Evolutionary conservation across 2,888 invertebrate species (phyloP), one percentile per base, ranked within the genome.

Genomic region (Deladenus siricidicola): DNA sequence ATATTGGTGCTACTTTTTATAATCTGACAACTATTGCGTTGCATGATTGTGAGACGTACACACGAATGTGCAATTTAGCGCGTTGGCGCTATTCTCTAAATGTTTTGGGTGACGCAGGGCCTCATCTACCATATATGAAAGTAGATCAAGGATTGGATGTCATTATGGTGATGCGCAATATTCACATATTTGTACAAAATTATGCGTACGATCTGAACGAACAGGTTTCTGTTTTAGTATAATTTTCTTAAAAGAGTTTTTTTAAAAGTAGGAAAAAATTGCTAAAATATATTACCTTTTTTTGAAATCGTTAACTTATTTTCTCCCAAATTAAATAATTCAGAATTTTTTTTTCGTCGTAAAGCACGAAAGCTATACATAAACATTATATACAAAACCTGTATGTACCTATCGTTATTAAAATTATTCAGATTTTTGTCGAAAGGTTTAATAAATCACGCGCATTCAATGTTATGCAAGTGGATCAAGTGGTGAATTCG

Each of bases 41-140:
- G 49, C 92, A 96, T 71, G 93, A 98, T 81, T 96, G 94, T 91
- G 89, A 88, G 80, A 92, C 91, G 0, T 98, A 98, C 79, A 88
- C 90, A 21, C 90, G 91, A 82, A 98, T 98, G 96, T 85, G 92
- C 63, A 87, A 88, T 78, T 84, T 96, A 80, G 96, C 93, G 0
- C 84, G 64, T 42, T 56, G 61, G n/a, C 67, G 74, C 63, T 75
- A 62, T 51, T 58, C 56, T 73, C 34, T 68, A 10, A 28, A 58
- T 6, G 44, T 67, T 14, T 44, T 70, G 8, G 86, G 89, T n/a
- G 89, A 92, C 78, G 89, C 93, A 78, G n/a, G n/a, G n/a, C n/a
- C n/a, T n/a, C 88, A 90, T 80, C 83, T 98, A 52, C 96, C 98
- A 0, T 90, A 90, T 72, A 93, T 96, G 80, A 92, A 26, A 0